These are phyloP conservation scores for Apus apus DNA, from an alignment of 2,113 vertebrate genomes.

Conservation along the genomic window DNA sequence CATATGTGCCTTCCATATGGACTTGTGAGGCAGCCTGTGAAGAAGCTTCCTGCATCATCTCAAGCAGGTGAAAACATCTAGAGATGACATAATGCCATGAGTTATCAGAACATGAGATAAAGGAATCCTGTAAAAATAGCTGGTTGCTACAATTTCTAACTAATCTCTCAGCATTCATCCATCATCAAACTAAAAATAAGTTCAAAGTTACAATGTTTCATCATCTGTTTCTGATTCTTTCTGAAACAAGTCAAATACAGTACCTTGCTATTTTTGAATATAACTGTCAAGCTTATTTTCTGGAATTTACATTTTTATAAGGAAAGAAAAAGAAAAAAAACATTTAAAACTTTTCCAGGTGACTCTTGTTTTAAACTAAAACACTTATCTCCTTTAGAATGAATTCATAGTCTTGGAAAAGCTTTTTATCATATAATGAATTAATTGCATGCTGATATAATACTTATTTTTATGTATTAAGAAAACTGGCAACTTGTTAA, in stretches of 20 bases:
- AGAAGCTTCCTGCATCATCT: not conserved
- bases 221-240: conserved; percentile 41
- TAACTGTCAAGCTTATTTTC: conserved; percentile 33
- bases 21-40: not conserved
- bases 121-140: conserved; percentile 33
- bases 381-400: conserved; percentile 6
- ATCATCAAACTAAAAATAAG: conserved; percentile 46
- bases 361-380: not conserved
- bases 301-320: conserved; percentile 1
- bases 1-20: not conserved
- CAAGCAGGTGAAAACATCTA: not conserved
- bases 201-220: conserved; percentile 20
- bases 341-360: not conserved
- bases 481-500: conserved; percentile 12
- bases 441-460: conserved; percentile 6
- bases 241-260: conserved; percentile 46
- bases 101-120: not conserved
- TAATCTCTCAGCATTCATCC: not conserved
- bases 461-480: not conserved
- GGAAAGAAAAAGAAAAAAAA: not conserved
- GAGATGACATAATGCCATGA: not conserved
- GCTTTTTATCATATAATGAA: not conserved
- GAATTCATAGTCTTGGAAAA: not conserved
- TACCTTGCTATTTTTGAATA: conserved; percentile 46
- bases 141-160: not conserved